Evolutionary conservation across 2,113 vertebrate species (phyloP).

Genomic region (Copsychus sechellarum): DNA sequence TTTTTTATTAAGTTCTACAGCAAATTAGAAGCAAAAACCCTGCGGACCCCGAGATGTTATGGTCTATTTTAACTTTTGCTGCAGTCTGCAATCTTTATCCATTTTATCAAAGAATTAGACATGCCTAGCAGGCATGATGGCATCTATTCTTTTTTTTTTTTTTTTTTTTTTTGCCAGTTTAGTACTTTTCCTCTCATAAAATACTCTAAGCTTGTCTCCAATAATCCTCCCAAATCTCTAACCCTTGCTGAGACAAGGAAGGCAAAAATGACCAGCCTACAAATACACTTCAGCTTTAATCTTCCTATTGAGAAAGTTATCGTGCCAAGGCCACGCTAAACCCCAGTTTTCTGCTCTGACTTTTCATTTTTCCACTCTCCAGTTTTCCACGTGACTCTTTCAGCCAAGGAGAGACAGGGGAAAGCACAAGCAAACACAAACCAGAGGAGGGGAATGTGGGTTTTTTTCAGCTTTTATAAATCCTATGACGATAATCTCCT

Average conservation of each 20-base stretch:
- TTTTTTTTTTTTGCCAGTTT: not conserved
- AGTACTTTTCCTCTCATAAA: slow-evolving; percentile 14
- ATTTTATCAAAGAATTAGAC: slow-evolving; percentile 8
- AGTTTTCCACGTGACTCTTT: not conserved
- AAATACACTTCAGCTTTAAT: not conserved
- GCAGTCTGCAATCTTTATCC: slow-evolving; percentile 9
- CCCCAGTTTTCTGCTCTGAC: not conserved
- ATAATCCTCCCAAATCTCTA: slow-evolving; percentile 29
- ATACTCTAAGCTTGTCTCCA: not conserved
- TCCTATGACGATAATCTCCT: not conserved
- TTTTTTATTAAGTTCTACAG: not conserved
- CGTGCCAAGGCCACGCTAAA: rapidly evolving
- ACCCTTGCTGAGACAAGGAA: slow-evolving; percentile 6
- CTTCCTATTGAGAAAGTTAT: not conserved
- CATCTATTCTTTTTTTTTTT: not conserved
- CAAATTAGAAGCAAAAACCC: not conserved
- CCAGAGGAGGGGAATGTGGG: not conserved
- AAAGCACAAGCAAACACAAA: not conserved
- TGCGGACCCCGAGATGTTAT: not conserved
- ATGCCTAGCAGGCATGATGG: slow-evolving; percentile 23
- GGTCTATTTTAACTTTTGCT: not conserved
- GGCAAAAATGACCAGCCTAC: not conserved
- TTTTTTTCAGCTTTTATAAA: not conserved
- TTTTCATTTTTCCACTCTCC: not conserved
- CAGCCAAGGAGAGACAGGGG: not conserved